Base-by-base conservation (phyloP, 2,888 invertebrate species). In the Stomorhina lunata region DNA sequence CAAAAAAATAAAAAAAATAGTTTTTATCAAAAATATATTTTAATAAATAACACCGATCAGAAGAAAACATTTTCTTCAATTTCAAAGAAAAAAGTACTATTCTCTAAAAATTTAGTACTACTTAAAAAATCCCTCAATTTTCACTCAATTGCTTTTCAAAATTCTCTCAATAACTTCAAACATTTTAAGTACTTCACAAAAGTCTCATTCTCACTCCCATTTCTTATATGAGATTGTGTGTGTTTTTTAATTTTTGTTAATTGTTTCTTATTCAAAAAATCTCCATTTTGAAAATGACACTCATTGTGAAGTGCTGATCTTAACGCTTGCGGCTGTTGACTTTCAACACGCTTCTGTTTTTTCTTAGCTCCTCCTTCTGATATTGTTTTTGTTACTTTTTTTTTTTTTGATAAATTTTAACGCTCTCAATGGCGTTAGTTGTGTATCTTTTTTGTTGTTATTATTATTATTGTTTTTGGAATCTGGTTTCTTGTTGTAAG, bases 241-340 rank as follows among this genome's bases (percentile, higher is more conserved):
- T 4, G 9, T 0, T 37, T 25, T 12, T 57, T 57, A n/a, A n/a
- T 17, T 15, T 57, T 9, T 37, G 4, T 22, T 59, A 34, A 65
- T 45, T 32, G 27, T 75, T 63, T 25, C 55, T 66, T 50, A 65
- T 77, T 50, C 63, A 27, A n/a, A n/a, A n/a, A 53, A 53, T 87
- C 90, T 89, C 90, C 90, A 90, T 90, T 90, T 90, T 90, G 88
- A 88, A 89, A 87, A 86, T 86, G 84, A 85, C 87, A 86, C 87
- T 85, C 85, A 75, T 81, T 78, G 43, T 83, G 86, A 81, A 83
- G 86, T 85, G 86, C 55, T 81, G 85, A 86, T 84, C 84, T 86
- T 86, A 83, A 86, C 86, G 86, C 86, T 86, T 85, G 83, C 78
- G 84, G 85, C 85, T 87, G 86, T 86, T 85, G 85, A 85, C 85